Percentiles rank a stretch among this genome's conserved stretches.
Evolutionary conservation across 2,888 invertebrate species (phyloP).

Genomic region (Stenchaetothrips biformis): DNA sequence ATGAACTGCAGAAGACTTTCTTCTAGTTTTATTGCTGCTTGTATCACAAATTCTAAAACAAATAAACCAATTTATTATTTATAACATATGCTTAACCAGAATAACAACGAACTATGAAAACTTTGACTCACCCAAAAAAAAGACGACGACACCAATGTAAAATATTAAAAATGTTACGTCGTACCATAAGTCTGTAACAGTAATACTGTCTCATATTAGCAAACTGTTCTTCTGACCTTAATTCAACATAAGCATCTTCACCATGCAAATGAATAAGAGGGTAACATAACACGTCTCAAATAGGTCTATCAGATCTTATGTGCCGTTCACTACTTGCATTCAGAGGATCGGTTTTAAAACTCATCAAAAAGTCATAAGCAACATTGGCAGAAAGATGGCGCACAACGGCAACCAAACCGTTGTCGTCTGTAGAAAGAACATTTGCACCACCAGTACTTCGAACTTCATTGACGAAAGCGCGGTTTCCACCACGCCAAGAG

Average conservation of each 20-base stretch:
- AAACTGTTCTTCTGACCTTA: neutral
- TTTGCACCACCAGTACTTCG: too few relatives aligned
- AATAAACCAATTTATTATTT: neutral
- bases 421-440: too few relatives aligned
- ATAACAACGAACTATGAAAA: neutral
- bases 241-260: neutral
- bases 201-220: neutral
- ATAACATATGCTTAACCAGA: neutral
- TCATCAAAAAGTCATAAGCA: too few relatives aligned
- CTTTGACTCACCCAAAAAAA: neutral
- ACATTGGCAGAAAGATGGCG: too few relatives aligned
- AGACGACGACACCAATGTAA: neutral
- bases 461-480: too few relatives aligned
- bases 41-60: neutral
- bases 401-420: too few relatives aligned
- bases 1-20: neutral
- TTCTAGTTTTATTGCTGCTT: neutral
- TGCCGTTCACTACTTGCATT: too few relatives aligned
- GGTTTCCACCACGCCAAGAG: too few relatives aligned
- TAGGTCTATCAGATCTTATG: neutral
- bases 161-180: neutral
- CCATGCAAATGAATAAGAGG: neutral
- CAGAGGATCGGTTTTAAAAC: too few relatives aligned
- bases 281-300: neutral
- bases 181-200: neutral